Conservation (phyloP, 2,113 vertebrate genomes). For the Crocuta crocuta region DNA sequence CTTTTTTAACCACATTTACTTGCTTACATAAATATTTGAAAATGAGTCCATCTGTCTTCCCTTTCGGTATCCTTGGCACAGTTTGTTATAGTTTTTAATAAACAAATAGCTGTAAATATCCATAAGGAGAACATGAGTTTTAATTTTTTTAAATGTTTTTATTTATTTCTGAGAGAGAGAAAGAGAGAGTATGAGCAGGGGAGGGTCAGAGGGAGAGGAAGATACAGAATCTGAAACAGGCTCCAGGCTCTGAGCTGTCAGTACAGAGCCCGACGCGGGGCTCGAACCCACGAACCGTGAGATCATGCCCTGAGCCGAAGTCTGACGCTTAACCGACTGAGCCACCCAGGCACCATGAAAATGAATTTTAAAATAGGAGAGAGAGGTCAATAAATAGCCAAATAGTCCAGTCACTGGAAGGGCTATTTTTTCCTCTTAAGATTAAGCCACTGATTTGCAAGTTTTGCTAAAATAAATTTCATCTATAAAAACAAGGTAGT, state of each 20-base stretch:
- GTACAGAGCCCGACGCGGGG: no score
- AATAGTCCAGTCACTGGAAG: slow-evolving; percentile 65
- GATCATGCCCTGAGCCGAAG: no score
- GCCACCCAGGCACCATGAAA: neutral
- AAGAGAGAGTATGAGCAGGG: no score
- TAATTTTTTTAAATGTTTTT: neutral
- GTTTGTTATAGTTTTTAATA: slow-evolving; percentile 79
- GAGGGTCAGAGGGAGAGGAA: no score
- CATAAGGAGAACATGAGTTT: slow-evolving; percentile 64
- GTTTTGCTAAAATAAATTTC: slow-evolving; percentile 70
- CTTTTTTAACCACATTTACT: slow-evolving; percentile 87
- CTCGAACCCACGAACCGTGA: no score
- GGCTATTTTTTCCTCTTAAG: neutral
- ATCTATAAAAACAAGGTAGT: slow-evolving; percentile 64
- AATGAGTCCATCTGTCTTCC: slow-evolving; percentile 80
- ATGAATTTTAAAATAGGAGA: slow-evolving; percentile 57
- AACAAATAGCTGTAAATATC: slow-evolving; percentile 84
- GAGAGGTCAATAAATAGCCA: slow-evolving; percentile 79
- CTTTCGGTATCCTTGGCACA: slow-evolving; percentile 85
- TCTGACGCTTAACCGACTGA: no score
- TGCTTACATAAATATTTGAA: slow-evolving; percentile 86
- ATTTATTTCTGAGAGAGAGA: no score
- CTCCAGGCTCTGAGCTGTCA: no score
- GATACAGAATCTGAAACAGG: no score
- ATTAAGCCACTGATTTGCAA: slow-evolving; percentile 69